Base-by-base conservation (phyloP, 2,113 vertebrate species). In the Pachypanchax playfairii region DNA sequence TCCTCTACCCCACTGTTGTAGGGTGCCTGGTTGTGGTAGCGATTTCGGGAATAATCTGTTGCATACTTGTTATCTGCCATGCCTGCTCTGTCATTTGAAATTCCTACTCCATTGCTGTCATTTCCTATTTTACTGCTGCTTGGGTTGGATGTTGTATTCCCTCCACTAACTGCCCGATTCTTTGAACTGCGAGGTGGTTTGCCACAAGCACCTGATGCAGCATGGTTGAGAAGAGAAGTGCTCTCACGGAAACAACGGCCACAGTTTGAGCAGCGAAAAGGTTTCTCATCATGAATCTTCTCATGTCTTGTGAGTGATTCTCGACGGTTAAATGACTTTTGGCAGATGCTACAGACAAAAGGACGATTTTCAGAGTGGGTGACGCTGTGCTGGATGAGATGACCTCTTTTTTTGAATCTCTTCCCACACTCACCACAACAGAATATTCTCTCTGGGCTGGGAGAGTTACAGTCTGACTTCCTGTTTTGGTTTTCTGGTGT, bases 351-450 rank as follows among this genome's bases (percentile, higher is more conserved):
- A 82, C 96, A 97, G 43, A 83, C 91, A 51, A 95, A 97, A 5
- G 95, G 95, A 21, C 94, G 93, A 80, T 93, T 95, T 0, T 96
- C 94, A 0, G 96, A 97, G 83, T 98, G 96, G 63, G 95, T 96
- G 82, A 96, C 94, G 7, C 94, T 94, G 76, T 98, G 96, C 61
- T 97, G 95, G 71, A 96, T 94, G 3, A 98, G 93, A 83, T 97
- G 95, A 4, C 95, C 95, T 3, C 94, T 91, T 71, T 96, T 97
- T 72, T 96, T 96, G 52, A 97, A 97, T 1, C 91, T 91, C 68
- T 98, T 98, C 64, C 95, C 95, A 70, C 95, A 98, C 14, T 96
- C 89, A 0, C 93, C 88, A 28, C 96, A 97, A 62, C 89, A 91
- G 72, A 92, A 92, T 24, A 90, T 79, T 58, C 91, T 84, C 55